Conservation (phyloP, 2,888 invertebrate species). For the Eupithecia centaureata region DNA sequence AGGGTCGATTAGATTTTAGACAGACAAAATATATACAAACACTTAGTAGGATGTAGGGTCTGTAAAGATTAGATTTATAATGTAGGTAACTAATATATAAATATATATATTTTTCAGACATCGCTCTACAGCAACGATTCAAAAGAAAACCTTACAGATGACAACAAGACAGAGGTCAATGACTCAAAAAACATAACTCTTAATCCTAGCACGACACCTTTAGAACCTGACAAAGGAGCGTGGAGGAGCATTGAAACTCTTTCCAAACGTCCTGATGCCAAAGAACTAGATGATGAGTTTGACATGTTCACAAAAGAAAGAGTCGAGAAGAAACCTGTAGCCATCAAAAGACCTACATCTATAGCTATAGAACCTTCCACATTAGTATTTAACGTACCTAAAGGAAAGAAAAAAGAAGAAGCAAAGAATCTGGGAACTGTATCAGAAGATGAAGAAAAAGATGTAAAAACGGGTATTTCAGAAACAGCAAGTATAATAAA, state of each 20-base stretch:
- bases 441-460: slow-evolving; percentile 69
- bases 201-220: slow-evolving; percentile 55
- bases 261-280: slow-evolving; percentile 41
- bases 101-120: slow-evolving; percentile 59
- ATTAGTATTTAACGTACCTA: slow-evolving; percentile 61
- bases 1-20: too few species aligned
- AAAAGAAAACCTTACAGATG: slow-evolving; percentile 61
- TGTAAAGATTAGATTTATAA: neutral
- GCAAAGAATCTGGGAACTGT: slow-evolving; percentile 69
- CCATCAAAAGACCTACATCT: slow-evolving; percentile 54
- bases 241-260: slow-evolving; percentile 69
- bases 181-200: slow-evolving; percentile 50
- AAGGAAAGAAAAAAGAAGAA: too few species aligned
- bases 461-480: slow-evolving; percentile 57
- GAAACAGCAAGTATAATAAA: slow-evolving; percentile 61
- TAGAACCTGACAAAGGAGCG: slow-evolving; percentile 66
- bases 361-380: slow-evolving; percentile 64
- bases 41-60: too few species aligned
- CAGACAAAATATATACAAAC: too few species aligned
- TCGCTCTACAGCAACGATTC: slow-evolving; percentile 71
- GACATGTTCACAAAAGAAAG: slow-evolving; percentile 77
- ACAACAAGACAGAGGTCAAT: slow-evolving; percentile 53
- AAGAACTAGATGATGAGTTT: slow-evolving; percentile 76
- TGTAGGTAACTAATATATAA: neutral
- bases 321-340: slow-evolving; percentile 56